These are phyloP conservation scores for Manacus vitellinus DNA, from an alignment of 2,113 vertebrate species.

Conservation along the genomic window DNA sequence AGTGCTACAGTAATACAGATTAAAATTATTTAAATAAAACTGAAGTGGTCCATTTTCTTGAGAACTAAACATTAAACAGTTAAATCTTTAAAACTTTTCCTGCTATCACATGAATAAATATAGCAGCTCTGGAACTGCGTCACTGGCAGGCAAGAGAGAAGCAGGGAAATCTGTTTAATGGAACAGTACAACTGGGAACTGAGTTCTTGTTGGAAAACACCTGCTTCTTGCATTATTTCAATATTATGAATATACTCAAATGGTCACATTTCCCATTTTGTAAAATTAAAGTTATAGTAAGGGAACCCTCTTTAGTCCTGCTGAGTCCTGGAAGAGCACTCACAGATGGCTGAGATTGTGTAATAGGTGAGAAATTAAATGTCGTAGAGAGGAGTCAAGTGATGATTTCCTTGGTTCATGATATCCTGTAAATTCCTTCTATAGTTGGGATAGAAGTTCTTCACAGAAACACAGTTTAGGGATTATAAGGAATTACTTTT, in stretches of 20 bases:
- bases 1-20: background rate
- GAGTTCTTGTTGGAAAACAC: constrained; percentile 35
- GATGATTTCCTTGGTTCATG: constrained; percentile 18
- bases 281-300: constrained; percentile 41
- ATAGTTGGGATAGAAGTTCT: background rate
- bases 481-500: constrained; percentile 10
- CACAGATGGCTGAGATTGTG: background rate
- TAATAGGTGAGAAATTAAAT: background rate
- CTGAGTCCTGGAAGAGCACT: background rate
- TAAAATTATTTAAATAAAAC: background rate
- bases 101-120: background rate
- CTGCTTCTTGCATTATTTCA: constrained; percentile 56
- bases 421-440: constrained; percentile 30
- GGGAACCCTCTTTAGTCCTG: background rate
- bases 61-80: background rate
- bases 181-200: constrained; percentile 28
- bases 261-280: constrained; percentile 33
- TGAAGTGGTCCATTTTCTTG: background rate
- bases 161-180: background rate
- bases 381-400: constrained; percentile 15
- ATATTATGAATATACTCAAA: background rate
- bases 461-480: background rate
- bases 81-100: background rate
- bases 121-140: constrained; percentile 5
- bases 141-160: background rate